Evolutionary conservation across 2,888 invertebrate species (phyloP).

Genomic region (Agrochola litura): DNA sequence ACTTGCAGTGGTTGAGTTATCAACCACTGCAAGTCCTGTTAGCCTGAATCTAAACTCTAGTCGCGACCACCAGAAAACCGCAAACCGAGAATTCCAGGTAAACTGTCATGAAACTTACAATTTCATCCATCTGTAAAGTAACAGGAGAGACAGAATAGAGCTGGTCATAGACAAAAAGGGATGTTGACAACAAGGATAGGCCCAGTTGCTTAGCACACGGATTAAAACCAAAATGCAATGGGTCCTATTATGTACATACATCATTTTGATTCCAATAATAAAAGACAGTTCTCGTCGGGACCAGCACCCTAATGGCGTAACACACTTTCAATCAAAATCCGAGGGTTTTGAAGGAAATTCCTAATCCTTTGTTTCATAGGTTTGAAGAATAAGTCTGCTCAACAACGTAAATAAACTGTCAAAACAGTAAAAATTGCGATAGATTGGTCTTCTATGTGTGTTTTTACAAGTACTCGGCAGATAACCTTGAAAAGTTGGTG

Average conservation of each 20-base stretch:
- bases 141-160: neutral
- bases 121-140: neutral
- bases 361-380: too few relatives aligned
- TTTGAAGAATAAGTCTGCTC: too few relatives aligned
- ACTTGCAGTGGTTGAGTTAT: too few relatives aligned
- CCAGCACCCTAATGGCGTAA: too few relatives aligned
- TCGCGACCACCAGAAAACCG: neutral
- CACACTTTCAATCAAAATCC: too few relatives aligned
- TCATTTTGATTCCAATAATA: neutral
- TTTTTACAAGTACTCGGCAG: neutral
- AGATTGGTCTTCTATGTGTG: too few relatives aligned
- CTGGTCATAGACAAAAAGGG: neutral
- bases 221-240: neutral
- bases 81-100: too few relatives aligned
- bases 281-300: neutral
- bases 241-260: neutral
- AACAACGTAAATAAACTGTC: too few relatives aligned
- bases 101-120: neutral
- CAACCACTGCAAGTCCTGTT: neutral
- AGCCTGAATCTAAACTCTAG: neutral
- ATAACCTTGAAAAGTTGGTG: neutral
- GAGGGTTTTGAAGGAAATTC: too few relatives aligned
- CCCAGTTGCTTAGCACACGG: neutral
- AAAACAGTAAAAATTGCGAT: too few relatives aligned
- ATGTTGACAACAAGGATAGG: neutral